Evolutionary conservation across 2,888 invertebrate genomes (phyloP).

Genomic region (Bursaphelenchus okinawaensis): DNA sequence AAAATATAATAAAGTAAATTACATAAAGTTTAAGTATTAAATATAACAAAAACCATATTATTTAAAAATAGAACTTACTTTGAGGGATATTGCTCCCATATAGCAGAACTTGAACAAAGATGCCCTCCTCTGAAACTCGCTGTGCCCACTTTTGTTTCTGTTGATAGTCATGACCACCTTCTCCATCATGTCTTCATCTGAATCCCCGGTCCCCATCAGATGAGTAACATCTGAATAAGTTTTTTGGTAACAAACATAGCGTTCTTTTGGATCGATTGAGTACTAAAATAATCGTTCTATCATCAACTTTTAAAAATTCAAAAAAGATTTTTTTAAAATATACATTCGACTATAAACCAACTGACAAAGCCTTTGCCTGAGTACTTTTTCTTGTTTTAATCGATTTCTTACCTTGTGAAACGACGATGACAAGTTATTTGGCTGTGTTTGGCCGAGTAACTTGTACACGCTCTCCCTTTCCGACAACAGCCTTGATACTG

Average conservation of each 20-base stretch:
- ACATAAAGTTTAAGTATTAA: no score
- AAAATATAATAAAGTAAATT: no score
- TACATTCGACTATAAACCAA: no score
- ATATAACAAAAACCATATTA: slow-evolving; percentile 66
- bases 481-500: slow-evolving; percentile 68
- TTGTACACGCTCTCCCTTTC: slow-evolving; percentile 90
- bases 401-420: slow-evolving; percentile 21
- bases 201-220: slow-evolving; percentile 22
- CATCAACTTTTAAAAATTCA: no score
- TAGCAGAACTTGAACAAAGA: slow-evolving; percentile 11
- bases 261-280: slow-evolving; percentile 61
- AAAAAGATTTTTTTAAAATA: no score
- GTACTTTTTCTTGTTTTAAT: background rate
- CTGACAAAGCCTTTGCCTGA: no score
- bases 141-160: slow-evolving; percentile 60
- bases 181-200: slow-evolving; percentile 13
- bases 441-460: slow-evolving; percentile 81
- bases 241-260: slow-evolving; percentile 63
- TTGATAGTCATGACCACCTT: background rate
- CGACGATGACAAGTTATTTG: slow-evolving; percentile 71
- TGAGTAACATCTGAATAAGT: slow-evolving; percentile 7
- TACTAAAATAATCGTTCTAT: slow-evolving; percentile 32
- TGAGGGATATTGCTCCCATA: slow-evolving; percentile 2
- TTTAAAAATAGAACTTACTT: background rate
- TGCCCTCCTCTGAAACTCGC: background rate